Base-by-base conservation (phyloP, 1,140 invertebrate genomes). In the Scaptodrosophila lebanonensis region DNA sequence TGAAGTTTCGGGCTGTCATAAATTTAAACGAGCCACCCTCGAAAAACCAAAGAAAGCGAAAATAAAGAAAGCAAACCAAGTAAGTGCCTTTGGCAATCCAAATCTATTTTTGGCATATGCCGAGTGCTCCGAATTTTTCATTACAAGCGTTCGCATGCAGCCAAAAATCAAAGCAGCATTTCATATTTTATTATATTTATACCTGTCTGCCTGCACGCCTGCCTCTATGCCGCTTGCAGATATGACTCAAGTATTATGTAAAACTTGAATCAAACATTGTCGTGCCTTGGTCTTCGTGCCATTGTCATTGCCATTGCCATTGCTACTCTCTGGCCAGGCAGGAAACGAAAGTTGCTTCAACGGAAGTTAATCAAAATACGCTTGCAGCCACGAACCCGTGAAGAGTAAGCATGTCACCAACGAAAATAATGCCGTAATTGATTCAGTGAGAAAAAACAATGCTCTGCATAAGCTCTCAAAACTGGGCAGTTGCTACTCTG, bases 291-390 rank as follows among this genome's bases (percentile, higher is more conserved):
- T 17, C 4, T 29, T 20, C 59, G 9, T 49, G 62, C n/a, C 62
- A 65, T 65, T 65, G 65, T 47, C 16, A 22, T 18, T 30, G 59
- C 29, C 27, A 20, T 16, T 42, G 20, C 27, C 47, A 13, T 1
- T 3, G 27, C 40, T 38, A 33, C 6, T 30, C 8, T n/a, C 16
- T 7, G 20, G 12, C 27, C 11, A 11, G 3, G 33, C 16, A 38
- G 15, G 63, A 45, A 35, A 40, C 18, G n/a, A 18, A 54, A 39
- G 29, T 47, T 40, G 43, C 22, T 63, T 79, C 52, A 58, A 56
- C 71, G 66, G 71, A 79, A 77, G 73, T 60, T 77, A 77, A 77
- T 77, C 68, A 77, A 77, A 77, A 79, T 63, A 73, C 38, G 73
- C 72, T 77, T 53, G 51, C 73, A 73, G 72, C 53, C 63, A 72